Base-by-base conservation (phyloP, 2,888 invertebrate genomes). In the Heterodera filipjevi region DNA sequence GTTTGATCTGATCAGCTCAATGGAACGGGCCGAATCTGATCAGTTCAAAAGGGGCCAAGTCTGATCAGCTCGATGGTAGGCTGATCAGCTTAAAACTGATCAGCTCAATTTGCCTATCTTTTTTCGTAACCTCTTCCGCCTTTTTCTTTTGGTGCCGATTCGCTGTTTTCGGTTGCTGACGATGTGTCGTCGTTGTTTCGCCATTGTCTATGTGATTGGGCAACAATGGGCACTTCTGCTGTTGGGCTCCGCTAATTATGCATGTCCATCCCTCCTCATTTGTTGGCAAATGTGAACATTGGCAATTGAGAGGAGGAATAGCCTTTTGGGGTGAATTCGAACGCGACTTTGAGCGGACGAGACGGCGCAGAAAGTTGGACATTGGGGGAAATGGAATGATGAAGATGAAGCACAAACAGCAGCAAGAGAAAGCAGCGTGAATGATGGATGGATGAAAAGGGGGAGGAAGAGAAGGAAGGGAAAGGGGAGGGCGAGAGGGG, bases 321-420 rank as follows among this genome's bases (percentile, higher is more conserved):
- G n/a, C 75, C 46, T 82, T 82, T 46, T 77, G 75, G 16, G 82
- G 82, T 16, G 83, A 84, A 71, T 82, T 82, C 16, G 83, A 84
- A 14, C 82, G 75, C 68, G 81, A 82, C 33, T 82, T 82, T n/a
- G 82, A 49, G 35, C 73, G 59, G 53, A 82, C 80, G 71, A 82
- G 71, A 30, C 82, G 82, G 33, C 76, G 70, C 44, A 82, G 68
- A 46, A 82, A 80, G 39, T 75, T 82, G 49, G 82, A 76, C 82
- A 82, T 82, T 66, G 35, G 27, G 30, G 2, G 8, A 32, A 35
- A 39, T 35, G 33, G 59, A 22, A 32, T 6, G 22, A 35, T 39
- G 39, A 49, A 14, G 49, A 49, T 14, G 12, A 19, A 49, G 49
- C 14, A 68, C 35, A 68, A 68, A 68, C 27, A 12, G 66, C 27